These are phyloP conservation scores for Gorsachius goisagi DNA, from an alignment of 2,113 vertebrate genomes.

Conservation along the genomic window DNA sequence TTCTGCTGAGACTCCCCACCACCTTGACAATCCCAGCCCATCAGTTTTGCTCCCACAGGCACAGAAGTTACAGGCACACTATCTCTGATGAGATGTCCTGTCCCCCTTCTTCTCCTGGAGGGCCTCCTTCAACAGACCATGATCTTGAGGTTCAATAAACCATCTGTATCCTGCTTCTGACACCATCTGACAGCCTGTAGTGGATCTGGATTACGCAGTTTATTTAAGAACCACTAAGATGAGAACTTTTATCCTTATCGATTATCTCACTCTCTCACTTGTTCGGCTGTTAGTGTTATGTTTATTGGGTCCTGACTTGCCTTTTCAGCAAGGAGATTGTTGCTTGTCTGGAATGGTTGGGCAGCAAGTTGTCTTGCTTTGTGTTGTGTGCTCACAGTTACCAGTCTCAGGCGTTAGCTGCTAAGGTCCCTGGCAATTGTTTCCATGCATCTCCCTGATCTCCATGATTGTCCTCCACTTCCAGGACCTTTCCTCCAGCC, in stretches of 20 bases:
- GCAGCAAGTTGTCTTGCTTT: neutral
- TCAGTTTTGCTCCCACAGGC: neutral
- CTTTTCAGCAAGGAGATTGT: neutral
- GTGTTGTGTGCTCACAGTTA: neutral
- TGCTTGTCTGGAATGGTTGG: neutral
- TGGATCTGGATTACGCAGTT: neutral
- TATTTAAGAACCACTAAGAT: neutral
- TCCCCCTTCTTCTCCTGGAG: neutral
- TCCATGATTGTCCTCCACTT: neutral
- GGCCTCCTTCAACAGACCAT: neutral
- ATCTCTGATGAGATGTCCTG: neutral
- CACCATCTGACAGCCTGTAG: neutral
- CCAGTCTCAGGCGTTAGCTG: neutral
- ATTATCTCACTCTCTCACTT: neutral
- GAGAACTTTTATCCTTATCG: neutral
- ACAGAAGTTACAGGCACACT: neutral
- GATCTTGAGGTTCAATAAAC: neutral
- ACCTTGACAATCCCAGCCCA: neutral
- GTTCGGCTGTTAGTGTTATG: accelerated
- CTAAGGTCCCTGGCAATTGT: neutral
- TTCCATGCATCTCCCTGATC: neutral
- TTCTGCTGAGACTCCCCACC: neutral
- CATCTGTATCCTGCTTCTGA: neutral
- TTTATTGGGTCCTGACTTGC: neutral
- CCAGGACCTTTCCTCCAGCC: neutral